Evolutionary conservation across 2,113 vertebrate genomes (phyloP).

Genomic region (Protobothrops mucrosquamatus): DNA sequence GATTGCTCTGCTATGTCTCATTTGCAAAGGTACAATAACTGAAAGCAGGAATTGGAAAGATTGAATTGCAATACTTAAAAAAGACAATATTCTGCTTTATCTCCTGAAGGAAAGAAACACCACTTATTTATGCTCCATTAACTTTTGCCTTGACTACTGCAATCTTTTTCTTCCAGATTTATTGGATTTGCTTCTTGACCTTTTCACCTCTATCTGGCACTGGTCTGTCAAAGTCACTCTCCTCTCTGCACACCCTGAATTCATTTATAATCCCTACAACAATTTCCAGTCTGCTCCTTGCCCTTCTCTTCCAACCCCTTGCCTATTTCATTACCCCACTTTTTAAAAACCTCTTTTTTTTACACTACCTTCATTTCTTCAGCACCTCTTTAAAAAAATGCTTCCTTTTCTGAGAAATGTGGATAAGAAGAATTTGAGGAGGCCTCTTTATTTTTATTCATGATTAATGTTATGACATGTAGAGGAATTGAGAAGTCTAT

Average conservation of each 20-base stretch:
- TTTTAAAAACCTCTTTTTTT: no score
- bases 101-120: neutral
- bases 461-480: rapidly evolving
- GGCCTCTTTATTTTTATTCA: neutral
- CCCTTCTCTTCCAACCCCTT: neutral
- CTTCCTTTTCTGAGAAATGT: neutral
- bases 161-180: neutral
- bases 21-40: neutral
- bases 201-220: neutral
- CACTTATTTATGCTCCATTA: neutral
- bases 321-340: no score
- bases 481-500: neutral
- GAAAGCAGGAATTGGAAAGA: neutral
- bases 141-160: neutral
- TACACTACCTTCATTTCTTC: neutral
- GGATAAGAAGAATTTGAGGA: neutral
- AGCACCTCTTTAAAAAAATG: neutral
- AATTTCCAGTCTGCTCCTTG: neutral
- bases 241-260: neutral
- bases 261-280: neutral
- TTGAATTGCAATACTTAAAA: neutral
- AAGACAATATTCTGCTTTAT: neutral
- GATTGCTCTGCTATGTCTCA: neutral
- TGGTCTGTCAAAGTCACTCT: neutral
- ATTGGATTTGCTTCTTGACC: neutral